Conservation (phyloP, 2,113 vertebrate species). For the Galemys pyrenaicus region DNA sequence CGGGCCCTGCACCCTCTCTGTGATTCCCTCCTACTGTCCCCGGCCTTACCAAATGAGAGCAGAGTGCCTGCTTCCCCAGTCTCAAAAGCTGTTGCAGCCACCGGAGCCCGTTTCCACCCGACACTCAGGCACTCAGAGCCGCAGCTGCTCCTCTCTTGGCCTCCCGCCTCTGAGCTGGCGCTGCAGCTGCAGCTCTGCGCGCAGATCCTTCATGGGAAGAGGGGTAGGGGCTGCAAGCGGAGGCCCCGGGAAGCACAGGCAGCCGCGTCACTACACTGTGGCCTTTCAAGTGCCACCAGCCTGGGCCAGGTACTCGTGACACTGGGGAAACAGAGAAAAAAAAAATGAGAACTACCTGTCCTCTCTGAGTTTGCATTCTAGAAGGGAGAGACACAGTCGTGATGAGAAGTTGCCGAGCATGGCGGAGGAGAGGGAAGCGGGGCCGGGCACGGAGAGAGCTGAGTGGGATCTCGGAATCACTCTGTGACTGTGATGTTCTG, state of each 20-base stretch:
- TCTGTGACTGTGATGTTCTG: too few relatives aligned
- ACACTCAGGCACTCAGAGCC: not conserved
- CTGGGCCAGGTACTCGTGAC: too few relatives aligned
- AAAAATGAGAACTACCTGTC: not conserved
- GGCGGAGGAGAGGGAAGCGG: too few relatives aligned
- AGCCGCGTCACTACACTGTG: not conserved
- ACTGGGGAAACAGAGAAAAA: not conserved
- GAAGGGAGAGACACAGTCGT: not conserved
- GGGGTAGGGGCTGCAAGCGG: not conserved
- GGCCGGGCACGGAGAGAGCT: not conserved
- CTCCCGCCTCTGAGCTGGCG: not conserved
- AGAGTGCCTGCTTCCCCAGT: not conserved
- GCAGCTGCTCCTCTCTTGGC: not conserved
- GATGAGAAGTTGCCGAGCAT: not conserved
- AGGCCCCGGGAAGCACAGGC: accelerated
- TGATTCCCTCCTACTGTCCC: not conserved
- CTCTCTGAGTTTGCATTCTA: not conserved
- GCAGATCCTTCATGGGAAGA: not conserved
- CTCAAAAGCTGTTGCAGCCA: not conserved
- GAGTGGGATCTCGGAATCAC: not conserved
- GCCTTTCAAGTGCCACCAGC: not conserved
- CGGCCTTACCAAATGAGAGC: not conserved
- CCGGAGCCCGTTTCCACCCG: not conserved
- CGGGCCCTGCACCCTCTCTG: not conserved
- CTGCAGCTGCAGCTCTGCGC: not conserved